Percentiles rank a stretch among this genome's conserved stretches.
Evolutionary conservation across 2,113 vertebrate species (phyloP).

Genomic region (Gasterosteus nipponicus): DNA sequence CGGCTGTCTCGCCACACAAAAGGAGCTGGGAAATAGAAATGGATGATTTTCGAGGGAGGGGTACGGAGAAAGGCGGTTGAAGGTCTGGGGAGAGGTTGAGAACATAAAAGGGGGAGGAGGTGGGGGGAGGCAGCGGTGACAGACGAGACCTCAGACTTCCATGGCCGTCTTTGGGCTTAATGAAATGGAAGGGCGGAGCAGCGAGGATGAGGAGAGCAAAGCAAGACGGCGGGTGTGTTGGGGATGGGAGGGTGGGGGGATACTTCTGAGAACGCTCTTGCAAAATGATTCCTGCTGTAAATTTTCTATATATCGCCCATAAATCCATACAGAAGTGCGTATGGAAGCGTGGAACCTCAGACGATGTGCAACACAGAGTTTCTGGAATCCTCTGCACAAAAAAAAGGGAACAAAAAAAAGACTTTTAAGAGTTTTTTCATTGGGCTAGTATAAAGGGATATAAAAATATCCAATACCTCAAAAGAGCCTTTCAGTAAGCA

Average conservation of each 20-base stretch:
- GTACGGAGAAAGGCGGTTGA: slow-evolving; percentile 55
- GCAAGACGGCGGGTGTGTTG: slow-evolving; percentile 1
- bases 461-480: slow-evolving; percentile 66
- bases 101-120: slow-evolving; percentile 55
- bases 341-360: slow-evolving; percentile 37
- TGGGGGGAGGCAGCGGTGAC: slow-evolving; percentile 46
- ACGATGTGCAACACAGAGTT: slow-evolving; percentile 36
- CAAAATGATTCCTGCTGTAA: slow-evolving; percentile 78
- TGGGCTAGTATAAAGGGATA: slow-evolving; percentile 61
- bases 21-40: slow-evolving; percentile 64
- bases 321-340: slow-evolving; percentile 64
- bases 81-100: slow-evolving; percentile 70
- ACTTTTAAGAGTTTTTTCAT: slow-evolving; percentile 55
- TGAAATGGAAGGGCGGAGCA: slow-evolving; percentile 79
- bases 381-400: slow-evolving; percentile 52
- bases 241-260: slow-evolving; percentile 26
- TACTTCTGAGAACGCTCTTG: slow-evolving; percentile 63
- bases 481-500: slow-evolving; percentile 59
- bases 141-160: slow-evolving; percentile 59
- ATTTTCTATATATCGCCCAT: slow-evolving; percentile 76
- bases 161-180: slow-evolving; percentile 70
- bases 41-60: slow-evolving; percentile 48
- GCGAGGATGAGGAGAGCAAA: slow-evolving; percentile 49
- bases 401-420: slow-evolving; percentile 2
- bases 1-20: slow-evolving; percentile 68